These are phyloP conservation scores for Laticauda laticaudata DNA, from an alignment of 2,113 vertebrate genomes.

Conservation along the genomic window DNA sequence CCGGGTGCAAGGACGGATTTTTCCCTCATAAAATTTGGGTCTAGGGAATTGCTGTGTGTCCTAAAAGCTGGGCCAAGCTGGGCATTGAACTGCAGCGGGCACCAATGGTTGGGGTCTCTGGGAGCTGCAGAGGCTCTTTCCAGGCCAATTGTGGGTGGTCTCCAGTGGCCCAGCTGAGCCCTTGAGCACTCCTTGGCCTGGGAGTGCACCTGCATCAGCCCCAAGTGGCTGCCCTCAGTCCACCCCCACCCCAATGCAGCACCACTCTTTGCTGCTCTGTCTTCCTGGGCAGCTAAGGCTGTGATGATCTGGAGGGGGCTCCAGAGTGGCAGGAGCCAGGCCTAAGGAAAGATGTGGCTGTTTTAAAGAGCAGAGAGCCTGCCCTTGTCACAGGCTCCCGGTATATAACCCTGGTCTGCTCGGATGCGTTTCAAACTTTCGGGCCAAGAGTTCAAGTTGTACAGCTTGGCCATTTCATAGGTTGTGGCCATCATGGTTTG, in stretches of 20 bases:
- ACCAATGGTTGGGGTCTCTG: background rate
- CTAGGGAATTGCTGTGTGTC: background rate
- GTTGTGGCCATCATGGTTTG: too few relatives aligned
- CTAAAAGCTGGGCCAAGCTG: background rate
- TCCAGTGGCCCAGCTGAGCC: background rate
- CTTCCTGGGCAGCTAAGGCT: background rate
- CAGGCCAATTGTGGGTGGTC: background rate
- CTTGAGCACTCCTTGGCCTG: background rate
- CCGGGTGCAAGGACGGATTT: background rate
- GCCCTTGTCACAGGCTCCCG: too few relatives aligned
- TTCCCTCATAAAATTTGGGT: background rate
- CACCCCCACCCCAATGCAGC: too few relatives aligned
- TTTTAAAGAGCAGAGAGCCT: background rate
- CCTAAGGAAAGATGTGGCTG: background rate
- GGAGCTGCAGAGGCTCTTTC: background rate
- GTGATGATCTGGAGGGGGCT: too few relatives aligned
- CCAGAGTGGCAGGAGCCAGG: background rate
- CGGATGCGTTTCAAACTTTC: too few relatives aligned
- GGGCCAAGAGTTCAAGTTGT: too few relatives aligned
- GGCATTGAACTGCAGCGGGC: background rate
- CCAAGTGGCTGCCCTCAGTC: background rate
- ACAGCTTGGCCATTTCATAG: too few relatives aligned
- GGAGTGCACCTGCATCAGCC: background rate
- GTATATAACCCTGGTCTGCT: too few relatives aligned
- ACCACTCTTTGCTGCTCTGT: too few relatives aligned